Evolutionary conservation across 37 sponge, comb jelly and placozoan genomes (phyloP).

Genomic region (Cliona cf. orientalis): DNA sequence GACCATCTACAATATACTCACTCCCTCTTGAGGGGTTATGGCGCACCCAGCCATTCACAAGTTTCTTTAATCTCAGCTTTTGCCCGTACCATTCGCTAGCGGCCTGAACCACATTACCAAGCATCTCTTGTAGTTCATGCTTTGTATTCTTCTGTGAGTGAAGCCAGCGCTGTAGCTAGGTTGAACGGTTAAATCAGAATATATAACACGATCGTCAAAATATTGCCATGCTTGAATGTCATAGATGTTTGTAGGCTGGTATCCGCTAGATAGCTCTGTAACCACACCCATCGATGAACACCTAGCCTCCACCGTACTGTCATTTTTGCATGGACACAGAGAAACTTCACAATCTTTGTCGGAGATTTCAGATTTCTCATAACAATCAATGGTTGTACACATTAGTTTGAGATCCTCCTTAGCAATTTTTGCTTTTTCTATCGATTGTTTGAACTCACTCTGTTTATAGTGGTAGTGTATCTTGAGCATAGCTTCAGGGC

Average conservation of each 20-base stretch:
- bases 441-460: not conserved
- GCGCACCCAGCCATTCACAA: conserved; percentile 66
- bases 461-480: conserved; percentile 54
- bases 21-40: conserved; percentile 50
- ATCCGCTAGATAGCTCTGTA: not conserved
- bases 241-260: conserved; percentile 13
- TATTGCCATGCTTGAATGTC: conserved; percentile 47
- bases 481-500: conserved; percentile 21
- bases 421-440: not conserved
- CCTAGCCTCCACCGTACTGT: too few species aligned
- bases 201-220: conserved; percentile 25
- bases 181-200: conserved; percentile 5
- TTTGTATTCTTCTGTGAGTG: not conserved
- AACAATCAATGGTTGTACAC: not conserved
- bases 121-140: conserved; percentile 7
- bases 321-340: conserved; percentile 2
- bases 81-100: conserved; percentile 30
- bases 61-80: conserved; percentile 41
- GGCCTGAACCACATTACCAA: conserved; percentile 1
- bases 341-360: not conserved
- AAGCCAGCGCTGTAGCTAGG: conserved; percentile 19
- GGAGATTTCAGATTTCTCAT: not conserved
- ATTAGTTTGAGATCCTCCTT: conserved; percentile 1
- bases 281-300: conserved; percentile 13
- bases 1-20: conserved; percentile 65